Evolutionary conservation across 1,140 invertebrate species (phyloP).

Genomic region (Theocolax elegans): DNA sequence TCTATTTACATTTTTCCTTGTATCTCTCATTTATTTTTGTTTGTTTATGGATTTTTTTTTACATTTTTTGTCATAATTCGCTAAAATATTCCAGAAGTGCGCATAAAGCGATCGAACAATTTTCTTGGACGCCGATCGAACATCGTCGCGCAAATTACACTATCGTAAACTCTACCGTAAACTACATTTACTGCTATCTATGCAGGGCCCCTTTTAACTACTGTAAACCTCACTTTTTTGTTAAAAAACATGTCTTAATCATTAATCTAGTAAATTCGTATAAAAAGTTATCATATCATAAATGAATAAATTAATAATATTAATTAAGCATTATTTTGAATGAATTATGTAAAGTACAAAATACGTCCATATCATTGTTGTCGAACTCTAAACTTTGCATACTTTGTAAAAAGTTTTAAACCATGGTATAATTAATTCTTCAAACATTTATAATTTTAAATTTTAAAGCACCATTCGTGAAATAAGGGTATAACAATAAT

Average conservation of each 20-base stretch:
- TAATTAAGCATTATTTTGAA: not conserved
- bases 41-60: not conserved
- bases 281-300: not conserved
- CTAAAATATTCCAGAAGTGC: constrained; percentile 18
- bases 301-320: not conserved
- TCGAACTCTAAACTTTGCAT: too few relatives aligned
- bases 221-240: not conserved
- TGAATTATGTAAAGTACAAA: constrained; percentile 29
- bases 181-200: constrained; percentile 17
- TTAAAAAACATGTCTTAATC: not conserved
- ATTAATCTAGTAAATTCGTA: not conserved
- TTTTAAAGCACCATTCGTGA: too few relatives aligned
- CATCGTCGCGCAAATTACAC: constrained; percentile 14
- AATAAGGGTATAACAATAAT: too few relatives aligned
- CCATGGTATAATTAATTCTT: too few relatives aligned
- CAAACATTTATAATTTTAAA: too few relatives aligned
- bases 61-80: not conserved
- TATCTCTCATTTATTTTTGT: not conserved
- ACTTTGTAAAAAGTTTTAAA: too few relatives aligned
- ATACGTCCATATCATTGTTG: constrained; percentile 29
- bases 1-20: too few relatives aligned
- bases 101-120: constrained; percentile 12
- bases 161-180: constrained; percentile 25
- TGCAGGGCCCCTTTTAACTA: constrained; percentile 12
- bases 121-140: constrained; percentile 11